phyloP scores from a whole-genome alignment of 2,113 vertebrate species.

The Equus quagga region DNA sequence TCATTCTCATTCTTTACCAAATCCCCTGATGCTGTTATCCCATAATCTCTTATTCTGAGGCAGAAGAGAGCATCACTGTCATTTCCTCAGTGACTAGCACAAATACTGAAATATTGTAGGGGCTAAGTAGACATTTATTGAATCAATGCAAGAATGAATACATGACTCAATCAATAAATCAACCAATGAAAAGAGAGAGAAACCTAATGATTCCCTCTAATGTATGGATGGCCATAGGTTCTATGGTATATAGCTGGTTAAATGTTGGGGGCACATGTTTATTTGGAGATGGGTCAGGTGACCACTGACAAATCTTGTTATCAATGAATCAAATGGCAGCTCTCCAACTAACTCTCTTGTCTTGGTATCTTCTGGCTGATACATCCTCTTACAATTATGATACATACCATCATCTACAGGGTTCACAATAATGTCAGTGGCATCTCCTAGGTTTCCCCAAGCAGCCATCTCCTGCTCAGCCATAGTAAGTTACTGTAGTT shows the following conservation, averaged over 20 bases:
- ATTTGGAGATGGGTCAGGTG: background rate
- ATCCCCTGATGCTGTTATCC: background rate
- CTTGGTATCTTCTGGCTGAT: background rate
- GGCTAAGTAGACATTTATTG: background rate
- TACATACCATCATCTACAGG: background rate
- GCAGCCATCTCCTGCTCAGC: background rate
- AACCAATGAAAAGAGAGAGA: background rate
- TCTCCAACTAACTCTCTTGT: background rate
- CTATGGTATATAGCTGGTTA: background rate
- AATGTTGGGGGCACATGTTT: background rate
- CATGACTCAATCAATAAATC: background rate
- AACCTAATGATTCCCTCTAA: background rate
- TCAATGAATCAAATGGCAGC: background rate
- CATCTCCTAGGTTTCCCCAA: background rate
- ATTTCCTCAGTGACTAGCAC: background rate
- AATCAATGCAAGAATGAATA: constrained; percentile 31
- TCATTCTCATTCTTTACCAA: background rate
- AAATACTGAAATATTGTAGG: background rate
- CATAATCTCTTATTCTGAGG: constrained; percentile 11
- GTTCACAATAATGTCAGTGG: background rate
- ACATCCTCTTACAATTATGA: background rate
- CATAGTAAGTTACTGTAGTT: background rate
- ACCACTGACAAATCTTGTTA: background rate
- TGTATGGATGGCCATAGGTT: background rate
- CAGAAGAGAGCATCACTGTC: background rate